Conservation (phyloP, 37 sponge, comb jelly and placozoan genomes). For the Agelas oroides region DNA sequence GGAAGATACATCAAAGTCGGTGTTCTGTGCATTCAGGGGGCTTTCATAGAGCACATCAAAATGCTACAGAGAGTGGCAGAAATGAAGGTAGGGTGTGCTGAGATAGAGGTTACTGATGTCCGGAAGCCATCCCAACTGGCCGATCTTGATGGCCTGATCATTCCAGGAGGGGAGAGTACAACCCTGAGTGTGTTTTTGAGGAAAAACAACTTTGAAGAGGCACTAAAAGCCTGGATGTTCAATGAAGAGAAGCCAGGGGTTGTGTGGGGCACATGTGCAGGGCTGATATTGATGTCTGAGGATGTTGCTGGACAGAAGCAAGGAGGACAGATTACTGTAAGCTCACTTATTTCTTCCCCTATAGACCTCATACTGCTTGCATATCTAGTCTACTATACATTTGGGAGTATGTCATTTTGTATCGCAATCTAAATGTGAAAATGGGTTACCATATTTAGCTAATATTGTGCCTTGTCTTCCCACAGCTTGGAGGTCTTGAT, state of each 20-base stretch:
- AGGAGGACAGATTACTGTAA: slow-evolving; percentile 76
- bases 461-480: too few relatives aligned
- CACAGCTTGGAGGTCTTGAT: slow-evolving; percentile 73
- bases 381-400: slow-evolving; percentile 2
- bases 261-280: slow-evolving; percentile 87
- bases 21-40: slow-evolving; percentile 78
- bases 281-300: slow-evolving; percentile 71
- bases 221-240: slow-evolving; percentile 37
- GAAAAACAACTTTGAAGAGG: slow-evolving; percentile 60
- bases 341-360: slow-evolving; percentile 7
- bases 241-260: slow-evolving; percentile 29
- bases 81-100: background rate
- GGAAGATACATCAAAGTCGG: slow-evolving; percentile 15
- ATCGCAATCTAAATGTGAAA: too few relatives aligned
- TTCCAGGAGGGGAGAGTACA: slow-evolving; percentile 89
- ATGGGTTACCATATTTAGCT: too few relatives aligned
- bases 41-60: slow-evolving; percentile 70
- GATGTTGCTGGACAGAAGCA: slow-evolving; percentile 65
- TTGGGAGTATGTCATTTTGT: too few relatives aligned
- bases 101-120: slow-evolving; percentile 31
- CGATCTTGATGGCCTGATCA: slow-evolving; percentile 66
- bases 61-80: slow-evolving; percentile 45
- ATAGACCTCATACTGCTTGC: too few relatives aligned
- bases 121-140: slow-evolving; percentile 40
- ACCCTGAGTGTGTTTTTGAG: slow-evolving; percentile 77